phyloP scores from a whole-genome alignment of 2,113 vertebrate species.

The Pleuronectes platessa region DNA sequence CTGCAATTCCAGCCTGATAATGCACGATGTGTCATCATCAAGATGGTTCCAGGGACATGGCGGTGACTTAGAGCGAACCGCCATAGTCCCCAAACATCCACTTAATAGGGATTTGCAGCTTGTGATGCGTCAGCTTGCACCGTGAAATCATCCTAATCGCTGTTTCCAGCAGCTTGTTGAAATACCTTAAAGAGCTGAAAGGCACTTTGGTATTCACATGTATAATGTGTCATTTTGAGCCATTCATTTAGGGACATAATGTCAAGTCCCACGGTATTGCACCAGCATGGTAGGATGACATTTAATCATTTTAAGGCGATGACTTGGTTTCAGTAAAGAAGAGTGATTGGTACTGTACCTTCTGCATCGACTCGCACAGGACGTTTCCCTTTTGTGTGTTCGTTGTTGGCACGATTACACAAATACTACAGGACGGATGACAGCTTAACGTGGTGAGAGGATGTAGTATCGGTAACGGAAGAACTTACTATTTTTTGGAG shows the following conservation, averaged over 20 bases:
- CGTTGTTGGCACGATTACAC: too few relatives aligned
- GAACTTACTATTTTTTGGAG: too few relatives aligned
- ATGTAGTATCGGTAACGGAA: too few relatives aligned
- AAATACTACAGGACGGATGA: too few relatives aligned
- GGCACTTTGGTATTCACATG: background rate
- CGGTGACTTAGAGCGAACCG: slow-evolving; percentile 3
- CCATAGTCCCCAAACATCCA: background rate
- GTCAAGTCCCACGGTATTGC: background rate
- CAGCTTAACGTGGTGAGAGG: too few relatives aligned
- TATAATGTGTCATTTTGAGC: background rate
- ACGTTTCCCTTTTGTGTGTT: too few relatives aligned
- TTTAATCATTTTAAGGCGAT: too few relatives aligned
- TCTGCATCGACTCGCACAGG: too few relatives aligned
- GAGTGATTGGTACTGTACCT: too few relatives aligned
- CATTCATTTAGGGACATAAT: background rate
- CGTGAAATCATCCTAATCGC: background rate
- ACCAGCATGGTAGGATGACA: background rate
- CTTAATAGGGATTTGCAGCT: background rate
- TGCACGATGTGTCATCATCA: background rate
- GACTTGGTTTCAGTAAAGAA: too few relatives aligned
- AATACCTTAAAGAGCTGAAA: background rate
- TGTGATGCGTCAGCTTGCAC: background rate
- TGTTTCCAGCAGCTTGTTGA: slow-evolving; percentile 1
- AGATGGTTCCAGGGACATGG: slow-evolving; percentile 13
- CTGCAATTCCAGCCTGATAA: slow-evolving; percentile 5